Percentiles rank a stretch among this genome's conserved stretches.
phyloP scores from a whole-genome alignment of 2,113 vertebrate species.

The Anser brachyrhynchus region DNA sequence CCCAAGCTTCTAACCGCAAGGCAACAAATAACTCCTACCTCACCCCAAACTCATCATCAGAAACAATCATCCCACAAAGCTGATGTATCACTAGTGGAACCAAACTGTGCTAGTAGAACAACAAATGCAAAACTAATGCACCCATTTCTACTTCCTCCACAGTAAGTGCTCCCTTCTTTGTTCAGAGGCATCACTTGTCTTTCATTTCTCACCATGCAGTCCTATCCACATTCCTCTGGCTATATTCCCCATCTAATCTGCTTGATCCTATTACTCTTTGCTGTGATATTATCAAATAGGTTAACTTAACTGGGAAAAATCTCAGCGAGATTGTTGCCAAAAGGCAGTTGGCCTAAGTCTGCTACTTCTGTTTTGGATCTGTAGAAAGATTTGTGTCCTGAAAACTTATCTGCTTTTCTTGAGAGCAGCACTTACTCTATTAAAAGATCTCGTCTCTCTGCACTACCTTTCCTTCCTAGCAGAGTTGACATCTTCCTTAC shows the following conservation, averaged over 20 bases:
- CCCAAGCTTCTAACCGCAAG: neutral
- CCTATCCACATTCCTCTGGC: neutral
- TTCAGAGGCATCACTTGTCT: neutral
- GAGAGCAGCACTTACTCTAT: neutral
- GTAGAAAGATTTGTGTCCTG: neutral
- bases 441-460: neutral
- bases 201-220: neutral
- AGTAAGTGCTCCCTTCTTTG: neutral
- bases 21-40: neutral
- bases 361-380: neutral
- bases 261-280: neutral
- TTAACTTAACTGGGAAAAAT: neutral
- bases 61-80: neutral
- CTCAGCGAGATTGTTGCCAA: neutral
- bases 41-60: neutral
- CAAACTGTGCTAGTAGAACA: neutral
- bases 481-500: neutral
- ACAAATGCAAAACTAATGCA: neutral
- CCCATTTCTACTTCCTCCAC: neutral
- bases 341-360: neutral
- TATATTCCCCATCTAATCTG: neutral
- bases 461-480: neutral
- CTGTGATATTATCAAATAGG: neutral
- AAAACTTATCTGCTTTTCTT: neutral
- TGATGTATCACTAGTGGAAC: neutral